Evolutionary conservation across 2,888 invertebrate species (phyloP), one percentile per base, ranked within the genome.

Genomic region (Cryptocheilus praepositus): DNA sequence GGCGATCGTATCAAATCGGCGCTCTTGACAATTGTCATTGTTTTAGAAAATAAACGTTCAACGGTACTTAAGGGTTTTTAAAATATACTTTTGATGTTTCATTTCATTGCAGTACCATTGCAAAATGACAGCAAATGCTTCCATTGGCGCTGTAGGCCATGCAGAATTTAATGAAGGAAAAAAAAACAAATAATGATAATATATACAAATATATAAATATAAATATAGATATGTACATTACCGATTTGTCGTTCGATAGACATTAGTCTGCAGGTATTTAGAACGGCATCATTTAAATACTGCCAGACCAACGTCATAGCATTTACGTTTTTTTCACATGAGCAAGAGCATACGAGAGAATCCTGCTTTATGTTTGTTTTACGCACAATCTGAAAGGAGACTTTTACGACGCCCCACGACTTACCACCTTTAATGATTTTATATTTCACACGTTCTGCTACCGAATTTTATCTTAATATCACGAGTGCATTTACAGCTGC

Each of bases 141-240:
- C 85, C 85, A 85, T 83, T 82, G 83, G 83, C 80, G 75, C 76
- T 67, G 76, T 78, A 77, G 76, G 77, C 81, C 84, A 81, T 75
- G 78, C 79, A 81, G 77, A 77, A 77, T 73, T 73, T 76, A 54
- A 63, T 73, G 73, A 76, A 45, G 73, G 16, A 49, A 49, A n/a
- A 49, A 18, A 49, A 49, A 16, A 76, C 43, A 74, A 76, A 76
- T 77, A 76, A 79, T 76, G 65, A 77, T 80, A 75, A 76, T 75
- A 76, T 76, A 76, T 74, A 73, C 69, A 76, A 70, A 73, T 74
- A 72, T 73, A 70, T 77, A 74, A 74, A 74, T 64, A 71, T 70
- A 76, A 73, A 74, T 78, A 74, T 70, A 74, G 74, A 80, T 73
- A 72, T 74, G 67, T 77, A 80, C 80, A 64, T 63, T 74, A 78